Evolutionary conservation across 2,113 vertebrate species (phyloP), one percentile per base, ranked within the genome.

Genomic region (Cromileptes altivelis): DNA sequence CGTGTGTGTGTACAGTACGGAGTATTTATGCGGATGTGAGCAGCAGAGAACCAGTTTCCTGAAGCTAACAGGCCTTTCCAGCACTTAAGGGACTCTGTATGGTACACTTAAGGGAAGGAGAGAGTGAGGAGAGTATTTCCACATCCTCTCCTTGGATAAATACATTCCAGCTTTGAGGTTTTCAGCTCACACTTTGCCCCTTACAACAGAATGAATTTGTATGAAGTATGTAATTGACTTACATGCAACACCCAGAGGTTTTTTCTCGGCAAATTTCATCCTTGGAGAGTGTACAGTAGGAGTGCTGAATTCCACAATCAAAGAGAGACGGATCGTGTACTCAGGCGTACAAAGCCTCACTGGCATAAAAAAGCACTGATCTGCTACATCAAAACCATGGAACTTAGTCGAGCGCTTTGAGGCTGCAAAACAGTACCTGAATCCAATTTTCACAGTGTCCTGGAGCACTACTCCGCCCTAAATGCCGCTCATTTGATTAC

Each of bases 191-290:
- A n/a, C 70, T 61, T 72, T 56, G 60, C 58, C 71, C 42, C 18
- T 71, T 45, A 84, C 82, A 82, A 76, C 72, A 71, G 63, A 72
- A 89, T 80, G 42, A 77, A 91, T 87, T 61, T 71, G 71, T 84
- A 87, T 87, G 78, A 87, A 88, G 86, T 86, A 85, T 91, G 88
- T 88, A 88, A 93, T 88, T 92, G 87, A 89, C 84, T 91, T 90
- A 90, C 82, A 90, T 88, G 79, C 74, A 87, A 81, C 68, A 85
- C 74, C 82, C 79, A 80, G 83, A 82, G 81, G 67, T 80, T 65
- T 83, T 75, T 70, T 63, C 55, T 70, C 17, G 4, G 79, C 21
- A 73, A 81, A 88, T 90, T 82, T 87, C 84, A 85, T 84, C 87
- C 82, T 71, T 67, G 78, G 71, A 78, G 81, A 63, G 49, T 37